These are phyloP conservation scores for Macrobrachium nipponense DNA, from an alignment of 1,140 invertebrate species.

Conservation along the genomic window DNA sequence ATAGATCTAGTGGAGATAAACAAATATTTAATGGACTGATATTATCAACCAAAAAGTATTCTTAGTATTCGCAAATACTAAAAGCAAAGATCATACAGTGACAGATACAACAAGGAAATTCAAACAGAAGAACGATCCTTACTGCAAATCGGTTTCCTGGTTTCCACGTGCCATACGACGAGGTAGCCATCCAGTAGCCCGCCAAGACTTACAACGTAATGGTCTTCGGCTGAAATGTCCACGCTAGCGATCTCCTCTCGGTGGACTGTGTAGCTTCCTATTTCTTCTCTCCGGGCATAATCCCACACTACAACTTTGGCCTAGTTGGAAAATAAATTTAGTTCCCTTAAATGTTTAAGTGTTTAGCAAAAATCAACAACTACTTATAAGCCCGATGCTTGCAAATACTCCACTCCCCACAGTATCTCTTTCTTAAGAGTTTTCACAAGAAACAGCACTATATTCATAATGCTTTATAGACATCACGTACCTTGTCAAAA, in stretches of 20 bases:
- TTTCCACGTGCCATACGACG: constrained; percentile 42
- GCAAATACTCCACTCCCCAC: no score
- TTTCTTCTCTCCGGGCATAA: constrained; percentile 24
- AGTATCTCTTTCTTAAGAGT: no score
- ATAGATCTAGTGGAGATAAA: no score
- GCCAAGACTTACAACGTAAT: constrained; percentile 48
- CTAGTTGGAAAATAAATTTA: neutral
- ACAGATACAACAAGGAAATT: no score
- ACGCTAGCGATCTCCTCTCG: constrained; percentile 46
- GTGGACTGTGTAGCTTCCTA: constrained; percentile 34
- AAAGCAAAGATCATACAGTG: no score
- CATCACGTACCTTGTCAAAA: neutral
- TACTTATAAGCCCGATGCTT: no score
- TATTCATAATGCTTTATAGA: neutral
- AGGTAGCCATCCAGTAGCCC: constrained; percentile 37
- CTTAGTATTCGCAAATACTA: no score
- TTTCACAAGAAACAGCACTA: no score
- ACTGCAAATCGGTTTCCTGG: constrained; percentile 40
- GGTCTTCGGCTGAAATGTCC: constrained; percentile 31
- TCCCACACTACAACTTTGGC: constrained; percentile 46
- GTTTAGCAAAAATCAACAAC: no score
- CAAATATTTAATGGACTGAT: no score
- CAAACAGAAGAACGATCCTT: neutral
- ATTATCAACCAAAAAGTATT: no score
- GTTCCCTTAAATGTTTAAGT: no score